Evolutionary conservation across 2,888 invertebrate genomes (phyloP), one percentile per base, ranked within the genome.

Genomic region (Mythimna vitellina): DNA sequence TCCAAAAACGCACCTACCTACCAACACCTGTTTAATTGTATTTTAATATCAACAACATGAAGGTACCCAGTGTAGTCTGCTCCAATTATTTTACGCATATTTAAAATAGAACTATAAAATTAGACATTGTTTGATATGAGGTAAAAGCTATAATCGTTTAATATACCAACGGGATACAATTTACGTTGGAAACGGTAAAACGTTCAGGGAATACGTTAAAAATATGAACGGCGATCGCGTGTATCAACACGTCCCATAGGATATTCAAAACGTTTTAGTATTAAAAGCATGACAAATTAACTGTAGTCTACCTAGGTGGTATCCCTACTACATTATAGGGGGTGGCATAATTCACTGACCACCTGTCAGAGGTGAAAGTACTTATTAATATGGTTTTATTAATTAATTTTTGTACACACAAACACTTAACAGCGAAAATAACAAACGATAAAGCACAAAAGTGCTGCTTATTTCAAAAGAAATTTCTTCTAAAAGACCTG

Each of bases 231-330:
- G 3, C 25, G 49, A 51, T 74, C 49, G 78, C 78, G 65, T 78
- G 78, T 63, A 6, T 29, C 10, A 25, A n/a, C n/a, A 22, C n/a
- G 54, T 73, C 78, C 62, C 68, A 20, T 35, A 25, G 73, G 78
- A 63, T 54, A 58, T 63, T 32, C n/a, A 46, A 70, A 76, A 77
- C 53, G 53, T 70, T 76, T 70, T 57, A 54, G n/a, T 54, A 20
- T 29, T n/a, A 58, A 66, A 65, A 71, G 62, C 46, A 66, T 66
- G 4, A 6, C 14, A 66, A 60, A 60, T 46, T 60, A 53, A 4
- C n/a, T 12, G 17, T 65, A 51, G 22, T 22, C 8, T 57, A 49
- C 8, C 0, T 25, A 51, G 1, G 0, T 51, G 69, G 12, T 14
- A 49, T 38, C 14, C 6, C 60, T 9, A 20, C 2, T n/a, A 60